Evolutionary conservation across 2,888 invertebrate genomes (phyloP), one percentile per base, ranked within the genome.

Genomic region (Hipparchia sbordonii): DNA sequence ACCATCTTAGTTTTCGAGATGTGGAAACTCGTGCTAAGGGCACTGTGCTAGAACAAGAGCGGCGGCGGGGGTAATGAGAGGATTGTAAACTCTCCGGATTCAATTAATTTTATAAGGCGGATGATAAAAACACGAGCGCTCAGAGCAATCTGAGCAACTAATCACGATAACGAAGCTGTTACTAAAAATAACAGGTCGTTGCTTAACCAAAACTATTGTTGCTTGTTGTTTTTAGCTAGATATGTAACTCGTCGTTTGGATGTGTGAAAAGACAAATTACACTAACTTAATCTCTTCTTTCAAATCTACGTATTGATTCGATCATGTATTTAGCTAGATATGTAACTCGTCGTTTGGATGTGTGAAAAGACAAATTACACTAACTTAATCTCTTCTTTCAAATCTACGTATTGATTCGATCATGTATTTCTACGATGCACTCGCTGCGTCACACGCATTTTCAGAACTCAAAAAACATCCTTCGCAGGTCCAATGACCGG

Each of bases 21-120:
- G 6, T 52, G 3, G 2, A 10, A 65, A 23, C 10, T 65, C 65
- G n/a, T 13, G 2, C 51, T 65, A 62, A n/a, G 7, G 12, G 6
- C 6, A 13, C 52, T 23, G 59, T 48, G 70, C 74, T 76, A 79
- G 82, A 78, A 78, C 78, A 51, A 65, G 59, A 70, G 61, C 59
- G 48, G 13, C 61, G 46, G 13, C 61, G 46, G 12, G 23, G 33
- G 51, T 52, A 69, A 69, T 61, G 61, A 69, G 45, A 69, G 52
- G 52, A 61, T 61, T 69, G 61, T 69, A 33, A 51, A 68, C 48
- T 68, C 59, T 57, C 59, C 56, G 51, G 12, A 13, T 68, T 60
- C 67, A 67, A 67, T 67, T 67, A 57, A 67, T 67, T 67, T 56
- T 67, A 67, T 57, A 65, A 65, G 52, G 33, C 65, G 52, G 33